A percentile compares a stretch with the other conserved stretches of the same genome.
Conservation (phyloP, 2,888 invertebrate genomes). For the Tachystola acroxantha region DNA sequence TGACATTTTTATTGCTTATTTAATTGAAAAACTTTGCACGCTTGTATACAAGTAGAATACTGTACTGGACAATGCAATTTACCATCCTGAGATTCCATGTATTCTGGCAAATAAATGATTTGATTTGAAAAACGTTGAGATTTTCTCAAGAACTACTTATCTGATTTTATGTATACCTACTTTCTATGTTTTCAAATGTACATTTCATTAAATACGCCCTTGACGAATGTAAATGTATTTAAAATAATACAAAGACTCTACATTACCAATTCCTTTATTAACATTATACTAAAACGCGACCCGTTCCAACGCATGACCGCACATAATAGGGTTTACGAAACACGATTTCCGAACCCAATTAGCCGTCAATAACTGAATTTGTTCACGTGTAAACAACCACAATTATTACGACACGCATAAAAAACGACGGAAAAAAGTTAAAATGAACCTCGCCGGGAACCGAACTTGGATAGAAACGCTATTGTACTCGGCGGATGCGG, state of each 20-base stretch:
- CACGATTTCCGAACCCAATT: constrained; percentile 46
- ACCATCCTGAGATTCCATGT: too few species aligned
- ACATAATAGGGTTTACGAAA: constrained; percentile 25
- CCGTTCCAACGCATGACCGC: constrained; percentile 11
- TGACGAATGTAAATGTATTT: too few species aligned
- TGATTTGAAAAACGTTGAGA: too few species aligned
- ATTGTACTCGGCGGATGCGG: constrained; percentile 68
- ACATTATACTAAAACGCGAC: constrained; percentile 4
- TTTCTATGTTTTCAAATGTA: too few species aligned
- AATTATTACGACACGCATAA: constrained; percentile 32
- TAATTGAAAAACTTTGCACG: too few species aligned
- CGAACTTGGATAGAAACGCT: constrained; percentile 40
- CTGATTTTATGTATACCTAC: too few species aligned
- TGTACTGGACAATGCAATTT: too few species aligned
- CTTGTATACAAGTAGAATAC: too few species aligned
- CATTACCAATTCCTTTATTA: background rate
- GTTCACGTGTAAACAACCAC: constrained; percentile 48
- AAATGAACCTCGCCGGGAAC: constrained; percentile 9
- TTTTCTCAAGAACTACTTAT: too few species aligned
- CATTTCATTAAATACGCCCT: too few species aligned
- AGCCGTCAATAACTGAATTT: constrained; percentile 40
- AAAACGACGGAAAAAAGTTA: constrained; percentile 30
- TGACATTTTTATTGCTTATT: too few species aligned
- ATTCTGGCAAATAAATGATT: too few species aligned
- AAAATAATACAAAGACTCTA: background rate